Evolutionary conservation across 2,888 invertebrate genomes (phyloP), one percentile per base, ranked within the genome.

Genomic region (Colostygia pectinataria): DNA sequence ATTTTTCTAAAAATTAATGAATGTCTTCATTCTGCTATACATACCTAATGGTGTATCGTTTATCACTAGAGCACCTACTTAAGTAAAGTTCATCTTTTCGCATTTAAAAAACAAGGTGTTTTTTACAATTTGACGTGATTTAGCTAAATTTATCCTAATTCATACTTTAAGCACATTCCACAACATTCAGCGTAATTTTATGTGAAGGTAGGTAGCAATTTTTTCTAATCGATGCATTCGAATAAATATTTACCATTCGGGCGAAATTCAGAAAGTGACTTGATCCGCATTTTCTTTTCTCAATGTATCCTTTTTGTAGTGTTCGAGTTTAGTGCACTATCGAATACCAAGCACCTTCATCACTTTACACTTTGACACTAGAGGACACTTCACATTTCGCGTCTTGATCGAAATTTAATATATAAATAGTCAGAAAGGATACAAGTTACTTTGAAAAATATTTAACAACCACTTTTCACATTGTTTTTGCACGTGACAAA

Each of bases 381-480:
- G 72, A 71, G 77, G 71, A 74, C 74, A 78, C 78, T 77, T 83
- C 83, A 85, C 83, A 88, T 88, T 85, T 83, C 80, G 75, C 76
- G 81, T 81, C 76, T 76, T 68, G 73, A 80, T 80, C 71, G 60
- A 66, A 60, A 60, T 59, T 61, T 50, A 58, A 61, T 68, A n/a
- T n/a, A n/a, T 61, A 43, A 66, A 54, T 66, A 76, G 76, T 85
- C 83, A 84, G 79, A 89, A 89, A 88, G 90, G 88, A 88, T 86
- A 89, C 85, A 84, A 86, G 82, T 76, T 89, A 86, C 84, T 86
- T 60, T 66, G 88, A 87, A 85, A 84, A 72, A 66, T 63, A 65
- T 71, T 84, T 91, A 91, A 85, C 91, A 91, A 85, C 91, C 91
- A 91, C 91, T 91, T 84, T 89, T 84, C 86, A 89, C 90, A 90